Evolutionary conservation across 2,113 vertebrate genomes (phyloP).

Genomic region (Lepus americanus): DNA sequence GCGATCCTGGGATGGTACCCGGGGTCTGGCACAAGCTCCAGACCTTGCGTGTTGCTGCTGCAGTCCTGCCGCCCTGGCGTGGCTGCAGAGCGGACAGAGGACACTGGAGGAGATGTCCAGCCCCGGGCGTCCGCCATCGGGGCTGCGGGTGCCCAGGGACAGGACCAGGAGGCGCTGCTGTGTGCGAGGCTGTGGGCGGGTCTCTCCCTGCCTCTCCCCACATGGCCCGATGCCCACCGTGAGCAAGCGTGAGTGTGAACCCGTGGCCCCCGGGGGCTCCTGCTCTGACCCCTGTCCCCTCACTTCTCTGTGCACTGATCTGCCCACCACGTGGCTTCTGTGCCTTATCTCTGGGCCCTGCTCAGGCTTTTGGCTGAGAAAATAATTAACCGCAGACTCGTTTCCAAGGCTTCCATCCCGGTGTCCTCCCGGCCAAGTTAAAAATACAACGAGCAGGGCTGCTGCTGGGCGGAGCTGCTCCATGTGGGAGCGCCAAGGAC

Average conservation of each 20-base stretch:
- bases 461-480: neutral
- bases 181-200: neutral
- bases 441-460: constrained; percentile 53
- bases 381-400: constrained; percentile 73
- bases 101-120: neutral
- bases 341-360: neutral
- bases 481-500: neutral
- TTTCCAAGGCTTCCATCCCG: constrained; percentile 50
- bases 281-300: neutral
- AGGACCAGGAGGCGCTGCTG: neutral
- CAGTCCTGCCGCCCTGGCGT: neutral
- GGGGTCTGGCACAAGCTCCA: neutral
- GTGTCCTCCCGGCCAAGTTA: constrained; percentile 31
- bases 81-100: neutral
- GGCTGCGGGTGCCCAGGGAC: neutral
- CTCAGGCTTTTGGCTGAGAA: constrained; percentile 50
- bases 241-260: neutral
- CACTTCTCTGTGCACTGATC: neutral
- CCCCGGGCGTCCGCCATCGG: fast-evolving
- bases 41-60: neutral
- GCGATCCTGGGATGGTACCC: neutral
- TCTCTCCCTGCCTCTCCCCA: neutral
- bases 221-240: neutral
- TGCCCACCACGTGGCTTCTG: neutral
- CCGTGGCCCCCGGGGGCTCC: too few relatives aligned